Percentiles rank a stretch among this genome's conserved stretches.
Conservation (phyloP, 2,113 vertebrate genomes). For the Barbus barbus region DNA sequence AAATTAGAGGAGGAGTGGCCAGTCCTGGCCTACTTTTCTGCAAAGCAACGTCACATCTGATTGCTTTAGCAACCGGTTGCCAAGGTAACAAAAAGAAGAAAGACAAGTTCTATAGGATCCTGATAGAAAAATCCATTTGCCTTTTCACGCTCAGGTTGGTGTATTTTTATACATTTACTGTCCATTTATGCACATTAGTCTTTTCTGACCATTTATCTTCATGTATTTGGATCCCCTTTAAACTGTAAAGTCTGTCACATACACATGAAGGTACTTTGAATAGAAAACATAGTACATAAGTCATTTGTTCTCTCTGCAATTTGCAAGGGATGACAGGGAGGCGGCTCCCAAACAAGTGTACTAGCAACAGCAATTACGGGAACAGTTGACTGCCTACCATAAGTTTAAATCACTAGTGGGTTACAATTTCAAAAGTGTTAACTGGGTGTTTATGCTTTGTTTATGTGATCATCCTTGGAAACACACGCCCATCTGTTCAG, state of each 20-base stretch:
- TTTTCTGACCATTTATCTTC: background rate
- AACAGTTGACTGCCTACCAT: background rate
- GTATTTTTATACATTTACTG: background rate
- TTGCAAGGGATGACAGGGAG: background rate
- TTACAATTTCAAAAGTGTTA: background rate
- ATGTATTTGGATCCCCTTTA: background rate
- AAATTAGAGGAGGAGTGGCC: conserved; percentile 32
- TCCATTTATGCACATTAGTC: background rate
- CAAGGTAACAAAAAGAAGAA: conserved; percentile 47
- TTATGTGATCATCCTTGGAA: conserved; percentile 65
- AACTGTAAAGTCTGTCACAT: background rate
- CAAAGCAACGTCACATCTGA: conserved; percentile 32
- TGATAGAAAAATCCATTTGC: conserved; percentile 20
- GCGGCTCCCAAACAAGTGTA: background rate
- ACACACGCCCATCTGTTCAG: conserved; percentile 68
- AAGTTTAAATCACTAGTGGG: background rate
- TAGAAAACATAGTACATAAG: background rate
- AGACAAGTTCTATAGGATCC: conserved; percentile 15
- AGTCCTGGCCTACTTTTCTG: conserved; percentile 53
- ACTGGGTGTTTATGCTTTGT: background rate
- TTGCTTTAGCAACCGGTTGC: conserved; percentile 57
- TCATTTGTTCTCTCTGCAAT: background rate
- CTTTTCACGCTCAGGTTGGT: background rate
- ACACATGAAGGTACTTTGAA: background rate
- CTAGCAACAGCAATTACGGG: background rate